Evolutionary conservation across 1,140 invertebrate genomes (phyloP), one percentile per base, ranked within the genome.

Genomic region (Anagrus nilaparvatae): DNA sequence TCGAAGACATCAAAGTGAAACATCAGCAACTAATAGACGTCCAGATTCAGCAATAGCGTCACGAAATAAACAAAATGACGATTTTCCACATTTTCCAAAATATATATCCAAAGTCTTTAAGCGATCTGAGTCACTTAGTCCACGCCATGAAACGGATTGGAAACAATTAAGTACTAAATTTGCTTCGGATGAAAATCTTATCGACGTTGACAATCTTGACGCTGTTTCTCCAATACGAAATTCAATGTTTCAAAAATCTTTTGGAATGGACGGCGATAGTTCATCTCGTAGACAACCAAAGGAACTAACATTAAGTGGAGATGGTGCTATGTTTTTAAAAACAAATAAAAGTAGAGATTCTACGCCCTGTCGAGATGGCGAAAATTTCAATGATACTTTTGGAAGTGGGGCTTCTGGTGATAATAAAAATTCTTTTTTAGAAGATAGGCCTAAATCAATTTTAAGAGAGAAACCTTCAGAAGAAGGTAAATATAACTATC

Each of bases 281-380:
- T 24, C n/a, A n/a, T n/a, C n/a, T n/a, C 53, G 53, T 6, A 57
- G 51, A 14, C 63, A 62, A 14, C 35, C 55, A 5, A 65, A 61
- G 38, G 70, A 71, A 31, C 51, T 76, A 10, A 65, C 56, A 2
- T 41, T 70, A 0, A 69, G 54, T 29, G 67, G 79, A 5, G 78
- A 74, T 44, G 81, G 81, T 4, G 72, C 69, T 9, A 81, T 82
- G 70, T 84, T 82, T 48, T 62, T 84, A 12, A 83, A 82, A 55
- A 73, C 78, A 21, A 77, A 76, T 43, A 71, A 73, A 30, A 76
- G 72, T 16, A 70, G 71, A 24, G 68, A 67, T 13, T 58, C 48
- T 14, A 63, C 60, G 1, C 58, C 65, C 4, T 51, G 54, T 34
- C 56, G 58, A 16, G 59, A 68, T 24, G 55, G 53, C 8, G 25